A percentile compares a stretch with the other conserved stretches of the same genome.
These are phyloP conservation scores for Phylloscopus trochiloides DNA, from an alignment of 2,113 vertebrate species.

Conservation along the genomic window DNA sequence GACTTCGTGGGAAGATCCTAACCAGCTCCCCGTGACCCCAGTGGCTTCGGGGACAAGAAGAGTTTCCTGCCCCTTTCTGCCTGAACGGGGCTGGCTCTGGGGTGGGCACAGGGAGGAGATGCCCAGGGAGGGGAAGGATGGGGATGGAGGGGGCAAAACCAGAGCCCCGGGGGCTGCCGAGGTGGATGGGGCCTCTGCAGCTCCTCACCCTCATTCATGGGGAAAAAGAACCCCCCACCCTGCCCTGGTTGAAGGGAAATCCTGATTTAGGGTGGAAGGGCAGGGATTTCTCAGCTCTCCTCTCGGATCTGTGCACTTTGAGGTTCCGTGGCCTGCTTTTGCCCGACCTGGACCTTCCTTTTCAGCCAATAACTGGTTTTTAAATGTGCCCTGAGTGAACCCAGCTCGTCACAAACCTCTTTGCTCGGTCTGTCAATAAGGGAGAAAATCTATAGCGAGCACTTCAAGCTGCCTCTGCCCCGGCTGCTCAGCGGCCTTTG, in stretches of 20 bases:
- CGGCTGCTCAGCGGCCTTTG: background rate
- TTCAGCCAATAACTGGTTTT: background rate
- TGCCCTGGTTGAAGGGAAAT: background rate
- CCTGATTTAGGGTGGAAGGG: fast-evolving
- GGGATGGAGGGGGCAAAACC: fast-evolving
- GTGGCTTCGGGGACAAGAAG: background rate
- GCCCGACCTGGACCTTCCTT: background rate
- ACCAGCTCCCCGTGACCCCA: fast-evolving
- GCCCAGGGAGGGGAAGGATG: background rate
- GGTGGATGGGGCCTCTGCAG: background rate
- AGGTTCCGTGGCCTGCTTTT: background rate
- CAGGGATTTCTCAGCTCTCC: background rate
- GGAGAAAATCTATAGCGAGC: background rate
- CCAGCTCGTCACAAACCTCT: background rate
- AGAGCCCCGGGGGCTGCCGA: fast-evolving
- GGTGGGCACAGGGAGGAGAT: fast-evolving
- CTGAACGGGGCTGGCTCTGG: fast-evolving
- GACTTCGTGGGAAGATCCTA: background rate
- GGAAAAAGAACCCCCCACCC: background rate
- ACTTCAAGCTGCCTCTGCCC: background rate
- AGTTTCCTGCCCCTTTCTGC: fast-evolving
- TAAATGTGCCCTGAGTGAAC: fast-evolving
- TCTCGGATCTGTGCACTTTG: background rate
- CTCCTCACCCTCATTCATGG: fast-evolving
- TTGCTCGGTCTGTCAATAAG: background rate